Evolutionary conservation across 2,797 vertebrate genomes (phyloP), one percentile per base, ranked within the genome.

Genomic region (Muraenolepis orangiensis): DNA sequence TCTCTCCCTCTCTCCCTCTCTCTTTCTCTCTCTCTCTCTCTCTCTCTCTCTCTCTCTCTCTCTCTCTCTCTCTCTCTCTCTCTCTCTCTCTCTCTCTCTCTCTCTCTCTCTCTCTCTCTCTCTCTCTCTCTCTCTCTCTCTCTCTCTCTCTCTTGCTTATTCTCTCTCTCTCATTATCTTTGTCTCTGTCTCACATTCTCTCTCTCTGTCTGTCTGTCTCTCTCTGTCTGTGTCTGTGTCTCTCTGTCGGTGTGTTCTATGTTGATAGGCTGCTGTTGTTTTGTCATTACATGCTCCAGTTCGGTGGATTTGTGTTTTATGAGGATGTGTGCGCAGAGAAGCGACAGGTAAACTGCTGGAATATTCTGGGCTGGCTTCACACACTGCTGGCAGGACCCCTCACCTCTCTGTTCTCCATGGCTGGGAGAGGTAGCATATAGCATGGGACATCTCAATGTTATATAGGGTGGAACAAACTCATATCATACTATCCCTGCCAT

Each of bases 301-400:
- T 91, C 91, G 87, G 87, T 92, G 91, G 91, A 93, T 90, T 84
- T 93, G 86, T 93, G 92, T 93, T 92, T 92, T 92, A 76, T 93
- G 87, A 87, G 86, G 89, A 92, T 92, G 36, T 94, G 92, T 92
- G 76, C 88, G 68, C 89, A 89, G 86, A 87, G 88, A 78, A 89
- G 84, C 40, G 85, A 92, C 90, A 93, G 92, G 93, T 93, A 93
- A 92, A 87, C 46, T 80, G 77, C 72, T 77, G 80, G 73, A 78
- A 84, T 75, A 84, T 74, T 76, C 70, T 85, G 70, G 76, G 73
- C 71, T 77, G 80, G 69, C 78, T 83, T 69, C 70, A 80, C 12
- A 18, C 72, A 84, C 57, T 8, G 78, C 74, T 74, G 76, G 70
- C 79, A 76, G 79, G 71, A 80, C 42, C 75, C 72, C 70, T 76